A percentile compares a stretch with the other conserved stretches of the same genome.
Evolutionary conservation across 1,140 invertebrate species (phyloP).

Genomic region (Cydia pomonella): DNA sequence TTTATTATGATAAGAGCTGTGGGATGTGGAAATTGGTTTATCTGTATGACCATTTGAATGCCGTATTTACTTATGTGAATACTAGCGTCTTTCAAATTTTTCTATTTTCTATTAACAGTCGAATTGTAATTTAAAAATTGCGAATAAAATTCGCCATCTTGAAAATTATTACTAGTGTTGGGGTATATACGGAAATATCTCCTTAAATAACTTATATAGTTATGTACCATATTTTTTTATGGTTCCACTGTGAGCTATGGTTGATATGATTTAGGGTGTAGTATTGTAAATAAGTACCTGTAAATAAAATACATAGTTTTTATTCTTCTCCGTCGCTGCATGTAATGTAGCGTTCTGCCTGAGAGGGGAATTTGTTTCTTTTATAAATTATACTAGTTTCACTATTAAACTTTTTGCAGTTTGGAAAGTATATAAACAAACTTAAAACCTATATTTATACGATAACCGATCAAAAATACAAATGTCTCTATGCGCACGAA

Average conservation of each 20-base stretch:
- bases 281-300: constrained; percentile 21
- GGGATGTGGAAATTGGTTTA: background rate
- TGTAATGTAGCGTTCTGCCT: background rate
- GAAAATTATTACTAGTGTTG: background rate
- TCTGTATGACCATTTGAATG: background rate
- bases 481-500: no score
- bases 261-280: constrained; percentile 1
- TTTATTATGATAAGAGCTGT: background rate
- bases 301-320: background rate
- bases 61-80: constrained; percentile 12
- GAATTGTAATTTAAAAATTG: background rate
- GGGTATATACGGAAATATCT: background rate
- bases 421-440: no score
- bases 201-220: constrained; percentile 22
- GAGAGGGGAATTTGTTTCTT: background rate
- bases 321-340: background rate
- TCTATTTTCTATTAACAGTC: background rate
- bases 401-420: no score
- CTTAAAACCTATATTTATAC: no score
- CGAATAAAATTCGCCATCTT: background rate
- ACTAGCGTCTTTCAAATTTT: background rate
- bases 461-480: no score
- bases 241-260: constrained; percentile 45
- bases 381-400: background rate
- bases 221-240: constrained; percentile 3